A percentile compares a stretch with the other conserved stretches of the same genome.
phyloP scores from a whole-genome alignment of 1,140 invertebrate species.

The Aphelenchoides fujianensis region DNA sequence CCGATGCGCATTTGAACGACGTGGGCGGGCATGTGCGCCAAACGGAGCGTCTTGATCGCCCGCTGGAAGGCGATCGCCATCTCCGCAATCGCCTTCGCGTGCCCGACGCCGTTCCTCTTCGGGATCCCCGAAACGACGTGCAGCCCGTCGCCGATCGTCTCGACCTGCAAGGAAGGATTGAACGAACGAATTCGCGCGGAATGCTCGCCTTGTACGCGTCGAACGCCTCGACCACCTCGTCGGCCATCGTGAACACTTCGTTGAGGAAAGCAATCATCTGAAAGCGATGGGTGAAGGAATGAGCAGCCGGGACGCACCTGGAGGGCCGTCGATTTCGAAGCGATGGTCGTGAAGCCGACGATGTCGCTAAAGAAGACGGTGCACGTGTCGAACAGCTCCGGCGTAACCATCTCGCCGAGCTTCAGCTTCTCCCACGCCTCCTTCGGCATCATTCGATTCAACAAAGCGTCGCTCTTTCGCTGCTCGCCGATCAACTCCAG shows the following conservation, averaged over 20 bases:
- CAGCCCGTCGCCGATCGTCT: constrained; percentile 21
- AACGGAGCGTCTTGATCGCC: constrained; percentile 21
- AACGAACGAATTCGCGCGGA: too few species aligned
- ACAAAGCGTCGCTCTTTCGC: neutral
- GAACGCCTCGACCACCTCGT: neutral
- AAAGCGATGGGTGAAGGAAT: neutral
- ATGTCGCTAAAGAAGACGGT: constrained; percentile 71
- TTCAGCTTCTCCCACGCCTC: constrained; percentile 11
- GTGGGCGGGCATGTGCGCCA: constrained; percentile 74
- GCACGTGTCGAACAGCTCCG: constrained; percentile 5
- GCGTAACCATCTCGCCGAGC: constrained; percentile 4
- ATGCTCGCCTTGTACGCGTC: constrained; percentile 8
- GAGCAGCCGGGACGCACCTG: neutral
- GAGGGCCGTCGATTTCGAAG: constrained; percentile 7
- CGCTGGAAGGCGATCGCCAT: constrained; percentile 15
- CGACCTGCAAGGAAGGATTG: constrained; percentile 12
- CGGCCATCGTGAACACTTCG: constrained; percentile 15
- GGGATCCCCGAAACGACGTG: constrained; percentile 12
- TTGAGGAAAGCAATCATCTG: constrained; percentile 21
- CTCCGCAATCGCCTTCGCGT: constrained; percentile 8
- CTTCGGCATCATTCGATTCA: constrained; percentile 17
- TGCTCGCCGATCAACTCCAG: neutral
- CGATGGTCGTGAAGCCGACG: constrained; percentile 80
- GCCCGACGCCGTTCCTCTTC: constrained; percentile 5
- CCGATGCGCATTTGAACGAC: constrained; percentile 74